These are phyloP conservation scores for Cyprinodon diabolis DNA, from an alignment of 2,797 vertebrate species.

Conservation along the genomic window DNA sequence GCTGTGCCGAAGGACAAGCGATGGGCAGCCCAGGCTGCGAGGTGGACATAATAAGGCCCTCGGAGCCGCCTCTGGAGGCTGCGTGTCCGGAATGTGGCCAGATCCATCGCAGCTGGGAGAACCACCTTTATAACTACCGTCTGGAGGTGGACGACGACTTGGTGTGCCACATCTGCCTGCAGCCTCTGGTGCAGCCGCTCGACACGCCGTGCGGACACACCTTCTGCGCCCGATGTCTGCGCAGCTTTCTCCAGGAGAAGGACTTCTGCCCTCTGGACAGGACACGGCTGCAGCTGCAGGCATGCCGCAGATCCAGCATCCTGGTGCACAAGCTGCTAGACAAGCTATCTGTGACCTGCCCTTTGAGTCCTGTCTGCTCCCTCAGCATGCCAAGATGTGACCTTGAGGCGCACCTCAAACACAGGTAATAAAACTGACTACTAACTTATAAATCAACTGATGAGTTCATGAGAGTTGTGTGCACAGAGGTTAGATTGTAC, in stretches of 20 bases:
- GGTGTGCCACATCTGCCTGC: constrained; percentile 99
- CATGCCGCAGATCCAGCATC: constrained; percentile 96
- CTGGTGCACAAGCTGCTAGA: constrained; percentile 98
- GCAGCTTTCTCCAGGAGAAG: constrained; percentile 95
- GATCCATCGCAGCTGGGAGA: constrained; percentile 94
- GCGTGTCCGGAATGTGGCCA: constrained; percentile 95
- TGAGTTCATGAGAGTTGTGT: constrained; percentile 9
- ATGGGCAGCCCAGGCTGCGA: constrained; percentile 93
- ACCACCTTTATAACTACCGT: constrained; percentile 97
- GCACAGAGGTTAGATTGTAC: not conserved
- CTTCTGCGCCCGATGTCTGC: constrained; percentile 96
- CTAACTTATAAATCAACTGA: not conserved
- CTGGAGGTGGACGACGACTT: constrained; percentile 97
- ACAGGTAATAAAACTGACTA: constrained; percentile 83
- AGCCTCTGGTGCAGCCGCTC: constrained; percentile 94
- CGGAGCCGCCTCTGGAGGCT: constrained; percentile 86
- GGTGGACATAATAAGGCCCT: constrained; percentile 82
- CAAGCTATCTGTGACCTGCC: constrained; percentile 92
- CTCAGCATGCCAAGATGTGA: constrained; percentile 96
- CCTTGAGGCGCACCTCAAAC: constrained; percentile 95
- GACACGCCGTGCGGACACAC: constrained; percentile 98
- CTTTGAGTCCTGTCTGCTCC: constrained; percentile 84
- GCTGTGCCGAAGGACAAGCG: constrained; percentile 51
- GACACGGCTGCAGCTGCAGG: constrained; percentile 91
- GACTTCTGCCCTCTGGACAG: constrained; percentile 98